Percentiles rank a stretch among this genome's conserved stretches.
These are phyloP conservation scores for Scaptomyza caliginosa DNA, from an alignment of 2,888 invertebrate genomes.

Conservation along the genomic window DNA sequence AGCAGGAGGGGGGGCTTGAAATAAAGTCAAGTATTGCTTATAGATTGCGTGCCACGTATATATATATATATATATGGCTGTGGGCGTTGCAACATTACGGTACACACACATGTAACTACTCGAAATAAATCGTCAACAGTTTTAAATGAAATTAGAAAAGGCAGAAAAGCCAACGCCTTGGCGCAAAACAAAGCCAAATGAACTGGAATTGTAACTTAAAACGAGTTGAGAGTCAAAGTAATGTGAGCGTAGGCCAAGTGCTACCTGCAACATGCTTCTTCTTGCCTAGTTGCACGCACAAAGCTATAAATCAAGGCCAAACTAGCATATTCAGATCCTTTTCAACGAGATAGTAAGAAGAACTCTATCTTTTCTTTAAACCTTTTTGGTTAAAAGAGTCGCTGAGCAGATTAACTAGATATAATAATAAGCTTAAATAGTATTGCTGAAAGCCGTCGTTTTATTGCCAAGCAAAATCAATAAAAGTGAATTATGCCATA, in stretches of 20 bases:
- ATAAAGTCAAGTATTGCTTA: slow-evolving; percentile 20
- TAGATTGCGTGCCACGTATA: slow-evolving; percentile 60
- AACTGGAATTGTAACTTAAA: slow-evolving; percentile 38
- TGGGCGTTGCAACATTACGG: slow-evolving; percentile 69
- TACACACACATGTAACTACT: slow-evolving; percentile 17
- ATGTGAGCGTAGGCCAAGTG: background rate
- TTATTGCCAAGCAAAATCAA: slow-evolving; percentile 26
- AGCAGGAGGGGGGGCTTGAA: background rate
- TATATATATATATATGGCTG: slow-evolving; percentile 19
- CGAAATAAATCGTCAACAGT: slow-evolving; percentile 74
- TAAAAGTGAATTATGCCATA: slow-evolving; percentile 41
- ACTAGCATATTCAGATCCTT: background rate
- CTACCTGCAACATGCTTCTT: background rate
- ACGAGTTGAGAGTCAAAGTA: background rate
- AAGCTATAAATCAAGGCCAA: background rate
- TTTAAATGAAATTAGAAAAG: slow-evolving; percentile 64
- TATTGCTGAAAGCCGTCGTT: background rate
- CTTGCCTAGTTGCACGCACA: background rate
- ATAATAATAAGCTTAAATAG: no score
- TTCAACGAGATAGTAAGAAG: background rate
- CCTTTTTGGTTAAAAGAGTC: no score
- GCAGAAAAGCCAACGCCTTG: slow-evolving; percentile 35
- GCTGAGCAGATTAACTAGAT: no score
- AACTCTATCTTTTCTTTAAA: no score
- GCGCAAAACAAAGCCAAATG: slow-evolving; percentile 26